phyloP scores from a whole-genome alignment of 2,888 invertebrate species.

The Drosophila histrio region DNA sequence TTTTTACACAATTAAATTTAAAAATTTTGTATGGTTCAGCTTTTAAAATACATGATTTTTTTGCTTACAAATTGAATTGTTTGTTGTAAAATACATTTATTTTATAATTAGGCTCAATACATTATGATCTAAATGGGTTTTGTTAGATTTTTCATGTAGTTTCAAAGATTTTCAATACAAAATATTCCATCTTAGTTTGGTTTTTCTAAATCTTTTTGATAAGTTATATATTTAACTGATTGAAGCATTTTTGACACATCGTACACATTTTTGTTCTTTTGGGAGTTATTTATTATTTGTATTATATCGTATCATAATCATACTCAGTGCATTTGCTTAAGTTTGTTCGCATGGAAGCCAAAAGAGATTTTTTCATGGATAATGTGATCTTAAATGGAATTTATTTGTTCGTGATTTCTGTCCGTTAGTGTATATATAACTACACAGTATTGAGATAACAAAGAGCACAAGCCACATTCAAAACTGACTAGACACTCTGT shows the following conservation, averaged over 20 bases:
- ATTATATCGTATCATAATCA: conserved; percentile 42
- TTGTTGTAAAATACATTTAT: conserved; percentile 62
- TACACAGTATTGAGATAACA: conserved; percentile 49
- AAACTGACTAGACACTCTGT: conserved; percentile 1
- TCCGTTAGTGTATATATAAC: conserved; percentile 11
- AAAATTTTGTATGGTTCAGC: conserved; percentile 42
- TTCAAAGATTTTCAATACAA: conserved; percentile 71
- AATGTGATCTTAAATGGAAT: conserved; percentile 26
- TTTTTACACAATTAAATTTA: conserved; percentile 57
- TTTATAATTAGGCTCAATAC: conserved; percentile 40
- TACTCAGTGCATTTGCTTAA: conserved; percentile 43
- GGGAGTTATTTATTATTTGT: conserved; percentile 32
- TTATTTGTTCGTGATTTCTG: conserved; percentile 23
- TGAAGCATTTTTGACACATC: conserved; percentile 81
- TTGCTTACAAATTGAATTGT: conserved; percentile 40
- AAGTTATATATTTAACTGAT: conserved; percentile 74
- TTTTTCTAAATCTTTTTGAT: conserved; percentile 54
- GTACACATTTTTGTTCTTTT: conserved; percentile 66
- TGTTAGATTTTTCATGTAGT: conserved; percentile 33
- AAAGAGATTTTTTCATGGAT: conserved; percentile 29
- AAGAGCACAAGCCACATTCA: conserved; percentile 52
- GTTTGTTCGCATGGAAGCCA: conserved; percentile 56
- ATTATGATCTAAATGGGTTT: conserved; percentile 43
- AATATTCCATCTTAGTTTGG: conserved; percentile 64
- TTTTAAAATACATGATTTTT: conserved; percentile 59